Base-by-base conservation (phyloP, 2,888 invertebrate genomes). In the Pollenia griseotomentosa region DNA sequence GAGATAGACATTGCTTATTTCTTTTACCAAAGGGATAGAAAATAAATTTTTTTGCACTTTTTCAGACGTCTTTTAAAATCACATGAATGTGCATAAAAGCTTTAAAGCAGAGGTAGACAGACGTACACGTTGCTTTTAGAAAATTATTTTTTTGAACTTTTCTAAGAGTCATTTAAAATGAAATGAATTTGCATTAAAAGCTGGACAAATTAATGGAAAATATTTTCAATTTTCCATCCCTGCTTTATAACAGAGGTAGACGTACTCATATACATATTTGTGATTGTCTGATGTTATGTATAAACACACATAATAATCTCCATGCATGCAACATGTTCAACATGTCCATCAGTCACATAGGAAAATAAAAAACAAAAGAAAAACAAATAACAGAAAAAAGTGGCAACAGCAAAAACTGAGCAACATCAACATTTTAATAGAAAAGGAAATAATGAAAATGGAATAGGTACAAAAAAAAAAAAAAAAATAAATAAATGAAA, bases 241-340 rank as follows among this genome's bases (percentile, higher is more conserved):
- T 68, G 68, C 8, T 12, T 4, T 33, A 16, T 51, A 51, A 14
- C 51, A 48, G 48, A 48, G 66, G 48, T 66, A 66, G 16, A 40
- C 53, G 68, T 68, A 19, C 53, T 70, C n/a, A 16, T 70, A 42
- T 19, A 19, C 19, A 19, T 70, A 11, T 16, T 16, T 6, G 10
- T 63, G 33, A 48, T 48, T 48, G 42, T 66, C 48, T 68, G 48
- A 33, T 33, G 0, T 33, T 33, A 33, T 33, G 33, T 33, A 33
- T 33, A 4, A 55, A 23, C 48, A 19, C 44, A 40, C 40, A 77
- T 48, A 65, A 75, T 74, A 86, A 80, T 55, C 40, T 75, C 9
- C 40, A 74, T 74, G 46, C 71, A 75, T 66, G 51, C 61, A 78
- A 74, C 83, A 86, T 86, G 59, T 82, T 74, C 16, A 42, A 59